These are phyloP conservation scores for Phengaris arion DNA, from an alignment of 2,888 invertebrate genomes.

Conservation along the genomic window DNA sequence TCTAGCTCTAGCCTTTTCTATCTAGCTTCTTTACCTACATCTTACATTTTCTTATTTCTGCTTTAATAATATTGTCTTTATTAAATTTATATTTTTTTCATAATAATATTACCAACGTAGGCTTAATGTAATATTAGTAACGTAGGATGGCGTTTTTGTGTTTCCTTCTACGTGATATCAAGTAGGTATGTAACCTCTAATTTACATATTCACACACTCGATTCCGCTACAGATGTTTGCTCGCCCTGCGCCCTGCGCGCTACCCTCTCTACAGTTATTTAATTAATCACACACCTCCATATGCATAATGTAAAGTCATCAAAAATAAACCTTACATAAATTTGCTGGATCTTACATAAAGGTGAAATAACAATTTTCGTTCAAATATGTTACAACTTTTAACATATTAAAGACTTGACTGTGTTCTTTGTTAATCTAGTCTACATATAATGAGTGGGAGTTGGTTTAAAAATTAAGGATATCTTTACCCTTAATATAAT, in stretches of 20 bases:
- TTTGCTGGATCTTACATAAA: neutral
- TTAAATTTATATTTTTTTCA: neutral
- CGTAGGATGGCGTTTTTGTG: neutral
- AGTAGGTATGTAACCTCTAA: constrained; percentile 17
- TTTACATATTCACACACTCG: constrained; percentile 25
- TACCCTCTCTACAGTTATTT: constrained; percentile 21
- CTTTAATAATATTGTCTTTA: too few relatives aligned
- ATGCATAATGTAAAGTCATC: constrained; percentile 23
- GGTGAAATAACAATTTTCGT: neutral
- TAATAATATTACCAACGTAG: neutral
- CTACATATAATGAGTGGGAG: too few relatives aligned
- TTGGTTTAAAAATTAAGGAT: too few relatives aligned
- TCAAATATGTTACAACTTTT: too few relatives aligned
- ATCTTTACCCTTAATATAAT: too few relatives aligned
- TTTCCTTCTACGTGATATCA: constrained; percentile 10
- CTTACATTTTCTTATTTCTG: too few relatives aligned
- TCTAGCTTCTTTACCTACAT: too few relatives aligned
- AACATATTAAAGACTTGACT: too few relatives aligned
- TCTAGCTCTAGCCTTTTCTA: too few relatives aligned
- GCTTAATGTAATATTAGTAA: neutral
- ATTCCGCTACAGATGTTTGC: constrained; percentile 27
- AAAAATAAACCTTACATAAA: constrained; percentile 21
- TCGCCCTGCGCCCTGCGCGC: neutral
- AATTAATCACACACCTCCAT: constrained; percentile 25
- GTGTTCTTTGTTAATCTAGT: too few relatives aligned